A percentile compares a stretch with the other conserved stretches of the same genome.
phyloP scores from a whole-genome alignment of 2,888 invertebrate species.

The Dermolepida albohirtum region DNA sequence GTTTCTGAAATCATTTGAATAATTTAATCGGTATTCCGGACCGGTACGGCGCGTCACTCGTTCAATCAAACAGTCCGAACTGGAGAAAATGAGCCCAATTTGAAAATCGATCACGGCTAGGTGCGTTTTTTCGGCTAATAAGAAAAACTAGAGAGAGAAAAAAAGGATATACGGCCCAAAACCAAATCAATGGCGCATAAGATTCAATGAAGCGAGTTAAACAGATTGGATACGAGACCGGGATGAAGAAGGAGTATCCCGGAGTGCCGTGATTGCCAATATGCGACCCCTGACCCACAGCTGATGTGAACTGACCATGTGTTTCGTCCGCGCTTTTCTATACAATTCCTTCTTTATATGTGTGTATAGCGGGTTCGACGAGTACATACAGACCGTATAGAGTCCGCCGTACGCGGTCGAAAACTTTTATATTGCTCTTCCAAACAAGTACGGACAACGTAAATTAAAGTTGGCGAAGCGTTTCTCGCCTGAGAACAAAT shows the following conservation, averaged over 20 bases:
- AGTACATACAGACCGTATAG: conserved; percentile 3
- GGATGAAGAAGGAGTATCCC: conserved; percentile 58
- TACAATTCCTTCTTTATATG: conserved; percentile 16
- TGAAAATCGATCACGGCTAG: conserved; percentile 36
- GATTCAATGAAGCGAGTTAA: conserved; percentile 64
- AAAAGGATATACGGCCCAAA: conserved; percentile 57
- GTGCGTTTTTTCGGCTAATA: conserved; percentile 50
- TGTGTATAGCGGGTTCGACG: not conserved
- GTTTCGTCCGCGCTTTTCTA: conserved; percentile 48
- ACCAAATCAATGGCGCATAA: conserved; percentile 63
- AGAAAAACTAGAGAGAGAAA: conserved; percentile 59
- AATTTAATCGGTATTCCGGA: conserved; percentile 16
- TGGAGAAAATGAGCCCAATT: conserved; percentile 22
- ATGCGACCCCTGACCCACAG: conserved; percentile 59
- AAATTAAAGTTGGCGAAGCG: conserved; percentile 13
- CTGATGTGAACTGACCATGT: conserved; percentile 63
- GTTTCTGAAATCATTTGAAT: conserved; percentile 7
- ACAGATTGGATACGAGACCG: conserved; percentile 64
- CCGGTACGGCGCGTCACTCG: not conserved
- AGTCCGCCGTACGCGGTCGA: not conserved
- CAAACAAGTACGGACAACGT: not conserved
- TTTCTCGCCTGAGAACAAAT: conserved; percentile 1
- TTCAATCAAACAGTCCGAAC: conserved; percentile 22
- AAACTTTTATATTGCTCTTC: conserved; percentile 13
- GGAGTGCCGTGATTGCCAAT: conserved; percentile 60